Evolutionary conservation across 2,113 vertebrate species (phyloP), one percentile per base, ranked within the genome.

Genomic region (Ceyx melanurus): DNA sequence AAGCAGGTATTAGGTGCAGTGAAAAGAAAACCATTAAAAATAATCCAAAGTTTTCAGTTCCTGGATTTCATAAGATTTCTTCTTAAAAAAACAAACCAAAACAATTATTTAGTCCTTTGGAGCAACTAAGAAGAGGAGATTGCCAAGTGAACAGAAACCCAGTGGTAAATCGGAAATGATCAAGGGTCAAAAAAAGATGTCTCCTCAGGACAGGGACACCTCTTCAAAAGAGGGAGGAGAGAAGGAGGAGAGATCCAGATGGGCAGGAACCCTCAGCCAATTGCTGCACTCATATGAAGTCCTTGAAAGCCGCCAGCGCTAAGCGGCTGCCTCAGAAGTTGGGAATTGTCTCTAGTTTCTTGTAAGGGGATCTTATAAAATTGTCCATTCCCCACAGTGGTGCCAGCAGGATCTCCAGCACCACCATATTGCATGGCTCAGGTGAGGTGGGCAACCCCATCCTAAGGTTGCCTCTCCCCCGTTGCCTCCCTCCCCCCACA

Each of bases 191-290:
- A 89, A 86, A 80, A 83, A 67, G 56, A 64, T 40, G 31, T 43
- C 46, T 50, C 61, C 75, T 86, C 33, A 92, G 56, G 84, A 58
- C 48, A 67, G 42, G 25, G 83, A 37, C 25, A 65, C 15, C 53
- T 76, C 31, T 86, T 68, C 23, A 18, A 74, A 67, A 64, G 61
- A 83, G 43, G 53, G 82, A 94, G 56, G 75, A 88, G 75, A 92
- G 74, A 61, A 94, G 91, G 64, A 95, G 42, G 86, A 93, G 78
- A 94, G 68, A 93, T 92, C 68, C 92, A 92, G 79, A 58, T 60
- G 67, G 85, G 87, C 94, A 93, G 92, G 91, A 95, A 95, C 75
- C 92, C 90, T 95, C 91, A 90, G 92, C 79, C 92, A 90, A 28
- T 72, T 86, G 67, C 88, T 91, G 79, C 43, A 53, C 87, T 95